Conservation (phyloP, 64 coral and sea anemone genomes). For the Trachythela sp. region DNA sequence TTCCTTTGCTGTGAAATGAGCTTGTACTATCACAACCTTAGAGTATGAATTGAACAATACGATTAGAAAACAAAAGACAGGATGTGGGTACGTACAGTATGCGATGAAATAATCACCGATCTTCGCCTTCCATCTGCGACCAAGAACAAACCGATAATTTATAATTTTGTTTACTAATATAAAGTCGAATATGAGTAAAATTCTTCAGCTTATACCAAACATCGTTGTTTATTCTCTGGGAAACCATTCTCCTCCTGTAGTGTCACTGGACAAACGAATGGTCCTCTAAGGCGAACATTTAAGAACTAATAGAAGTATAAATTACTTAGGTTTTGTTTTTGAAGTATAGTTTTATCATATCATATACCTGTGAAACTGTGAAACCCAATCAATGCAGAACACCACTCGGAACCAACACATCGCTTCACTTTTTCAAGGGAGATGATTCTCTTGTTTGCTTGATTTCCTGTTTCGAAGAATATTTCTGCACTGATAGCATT, state of each 20-base stretch:
- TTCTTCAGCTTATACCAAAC: not conserved
- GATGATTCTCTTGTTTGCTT: constrained; percentile 29
- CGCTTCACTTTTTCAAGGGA: constrained; percentile 35
- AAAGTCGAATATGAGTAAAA: constrained; percentile 17
- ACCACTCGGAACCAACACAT: constrained; percentile 13
- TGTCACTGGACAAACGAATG: no score
- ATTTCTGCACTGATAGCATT: constrained; percentile 28
- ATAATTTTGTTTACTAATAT: constrained; percentile 14
- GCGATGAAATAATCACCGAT: no score
- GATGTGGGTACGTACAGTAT: not conserved
- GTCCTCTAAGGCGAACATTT: no score
- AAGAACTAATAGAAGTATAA: not conserved
- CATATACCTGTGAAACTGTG: constrained; percentile 42
- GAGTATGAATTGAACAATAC: not conserved
- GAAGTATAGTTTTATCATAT: not conserved
- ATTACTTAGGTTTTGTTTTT: no score
- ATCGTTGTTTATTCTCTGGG: no score
- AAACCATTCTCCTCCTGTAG: no score
- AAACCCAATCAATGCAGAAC: constrained; percentile 38
- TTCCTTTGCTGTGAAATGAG: constrained; percentile 29
- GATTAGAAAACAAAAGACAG: not conserved
- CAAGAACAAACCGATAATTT: not conserved
- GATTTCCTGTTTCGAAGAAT: constrained; percentile 43
- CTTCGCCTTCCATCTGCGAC: not conserved
- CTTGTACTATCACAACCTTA: constrained; percentile 34